Evolutionary conservation across 2,797 vertebrate genomes (phyloP), one percentile per base, ranked within the genome.

Genomic region (Ctenopoma multispine): DNA sequence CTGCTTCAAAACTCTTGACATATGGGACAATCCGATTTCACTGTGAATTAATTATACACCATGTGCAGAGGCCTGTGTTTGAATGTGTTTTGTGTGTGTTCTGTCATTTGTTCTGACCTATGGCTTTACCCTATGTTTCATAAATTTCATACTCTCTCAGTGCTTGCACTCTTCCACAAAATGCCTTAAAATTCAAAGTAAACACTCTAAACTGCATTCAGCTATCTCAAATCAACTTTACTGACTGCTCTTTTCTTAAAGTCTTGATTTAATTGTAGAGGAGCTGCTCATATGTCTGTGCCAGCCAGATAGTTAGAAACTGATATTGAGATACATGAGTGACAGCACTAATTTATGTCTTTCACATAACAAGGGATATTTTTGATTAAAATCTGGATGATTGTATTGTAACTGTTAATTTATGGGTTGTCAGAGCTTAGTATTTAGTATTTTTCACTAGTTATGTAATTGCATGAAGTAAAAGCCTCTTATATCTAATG

Each of bases 241-340:
- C 47, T 59, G 59, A 69, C 64, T 44, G 44, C 80, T 82, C 62
- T 86, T 63, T 87, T 79, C 80, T 68, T 61, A 80, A n/a, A 69
- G 69, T 40, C 75, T 56, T 68, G 51, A 69, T 70, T 58, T 82
- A 80, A 84, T 71, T 82, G 62, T 62, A 58, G 75, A 48, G 47
- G 31, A 72, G 38, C 63, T 80, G 58, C 40, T 21, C 31, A 36
- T 29, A 36, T 76, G 71, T 79, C 71, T 86, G 64, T 81, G 70
- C 70, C 63, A 77, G 70, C 72, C 63, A 77, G 34, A 8, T 9
- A 34, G 8, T 34, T 9, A 34, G 31, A 34, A 34, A 9, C 8
- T 34, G 31, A 34, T 34, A 34, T 5, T 34, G 31, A 34, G 5
- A 3, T 2, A 24, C 24, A 34, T 34, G 8, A 34, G 31, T 34